phyloP scores from a whole-genome alignment of 1,140 invertebrate species.

The Schlechtendalia chinensis region DNA sequence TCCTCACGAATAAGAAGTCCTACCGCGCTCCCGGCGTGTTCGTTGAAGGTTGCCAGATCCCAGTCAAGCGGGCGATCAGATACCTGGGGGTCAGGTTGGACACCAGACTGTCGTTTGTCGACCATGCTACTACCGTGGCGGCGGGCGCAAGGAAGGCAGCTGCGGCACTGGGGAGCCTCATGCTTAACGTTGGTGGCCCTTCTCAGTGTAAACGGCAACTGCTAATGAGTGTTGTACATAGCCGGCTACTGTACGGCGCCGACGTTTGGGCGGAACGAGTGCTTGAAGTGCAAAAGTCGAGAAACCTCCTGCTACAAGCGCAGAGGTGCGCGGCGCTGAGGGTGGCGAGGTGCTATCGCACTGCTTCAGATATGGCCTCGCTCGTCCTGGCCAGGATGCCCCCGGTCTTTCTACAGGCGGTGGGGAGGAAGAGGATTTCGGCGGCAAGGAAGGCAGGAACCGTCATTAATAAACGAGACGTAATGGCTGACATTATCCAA shows the following conservation, averaged over 20 bases:
- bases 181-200: constrained; percentile 55
- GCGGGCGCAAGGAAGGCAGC: constrained; percentile 51
- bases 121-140: background rate
- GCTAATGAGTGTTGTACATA: constrained; percentile 53
- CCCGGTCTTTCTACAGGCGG: background rate
- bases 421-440: background rate
- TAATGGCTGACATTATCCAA: background rate
- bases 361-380: background rate
- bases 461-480: background rate
- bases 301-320: background rate
- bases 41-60: background rate
- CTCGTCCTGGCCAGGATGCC: background rate
- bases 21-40: background rate
- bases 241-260: constrained; percentile 22
- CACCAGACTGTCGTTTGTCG: background rate
- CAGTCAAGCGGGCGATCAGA: background rate
- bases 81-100: constrained; percentile 5
- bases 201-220: constrained; percentile 55
- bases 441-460: background rate
- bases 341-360: background rate
- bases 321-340: no score
- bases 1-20: background rate
- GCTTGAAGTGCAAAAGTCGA: background rate
- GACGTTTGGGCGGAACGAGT: constrained; percentile 62
- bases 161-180: constrained; percentile 52